Base-by-base conservation (phyloP, 2,888 invertebrate genomes). In the Mesorhabditis sp. region DNA sequence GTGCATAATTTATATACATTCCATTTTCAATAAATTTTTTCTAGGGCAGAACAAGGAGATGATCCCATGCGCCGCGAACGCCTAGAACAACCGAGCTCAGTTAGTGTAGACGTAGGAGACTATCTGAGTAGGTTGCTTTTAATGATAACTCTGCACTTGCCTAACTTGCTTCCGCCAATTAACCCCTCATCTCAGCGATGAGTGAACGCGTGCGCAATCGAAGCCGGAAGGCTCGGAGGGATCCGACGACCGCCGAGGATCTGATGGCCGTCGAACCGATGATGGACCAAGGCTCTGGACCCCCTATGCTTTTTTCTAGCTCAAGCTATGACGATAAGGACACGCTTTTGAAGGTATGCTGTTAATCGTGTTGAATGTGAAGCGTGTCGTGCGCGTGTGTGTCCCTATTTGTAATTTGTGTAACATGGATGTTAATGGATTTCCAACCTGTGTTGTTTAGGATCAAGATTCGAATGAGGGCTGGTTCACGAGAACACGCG, bases 201-300 rank as follows among this genome's bases (percentile, higher is more conserved):
- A 61, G 74, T 44, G 73, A 73, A 44, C 70, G 75, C 61, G 69
- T 76, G 45, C 75, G 80, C 13, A 66, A 72, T 4, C 70, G 78
- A n/a, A 74, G 74, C 65, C 73, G 75, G 44, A 70, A 67, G n/a
- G 72, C 70, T 7, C 67, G 13, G 6, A 66, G 71, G 4, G 67
- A 72, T 4, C 78, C 78, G 4, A 78, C 74, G 69, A 76, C 79
- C 42, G 76, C 76, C 10, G 83, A 84, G 72, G 84, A 84, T 73
- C 75, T 84, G 43, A 80, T 84, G 78, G 84, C 84, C 4, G 70
- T 70, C 45, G 84, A 84, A 76, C 79, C 82, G 15, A 79, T 80
- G 5, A 78, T 80, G 28, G 84, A 81, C 58, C 75, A 77, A 50
- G 72, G 75, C 6, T 75, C 76, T 65, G 80, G 80, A 4, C 73